phyloP scores from a whole-genome alignment of 2,888 invertebrate genomes.

The Chirona hameri region DNA sequence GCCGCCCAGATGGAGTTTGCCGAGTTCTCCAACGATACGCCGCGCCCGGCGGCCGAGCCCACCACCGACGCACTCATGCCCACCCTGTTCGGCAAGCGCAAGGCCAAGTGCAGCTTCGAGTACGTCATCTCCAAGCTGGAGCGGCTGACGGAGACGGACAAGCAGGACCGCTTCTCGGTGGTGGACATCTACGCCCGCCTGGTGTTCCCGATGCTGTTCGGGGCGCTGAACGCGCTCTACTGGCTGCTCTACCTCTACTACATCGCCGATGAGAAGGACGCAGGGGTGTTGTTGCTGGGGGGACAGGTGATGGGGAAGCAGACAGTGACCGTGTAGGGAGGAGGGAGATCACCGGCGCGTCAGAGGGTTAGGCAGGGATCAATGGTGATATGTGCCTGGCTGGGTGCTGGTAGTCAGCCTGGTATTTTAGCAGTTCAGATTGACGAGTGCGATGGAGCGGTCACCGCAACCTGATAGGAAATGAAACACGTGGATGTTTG shows the following conservation, averaged over 20 bases:
- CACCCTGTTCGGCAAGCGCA: conserved; percentile 23
- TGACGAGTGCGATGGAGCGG: no score
- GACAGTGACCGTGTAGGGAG: no score
- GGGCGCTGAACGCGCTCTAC: conserved; percentile 37
- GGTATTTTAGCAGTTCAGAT: no score
- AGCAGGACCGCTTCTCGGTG: conserved; percentile 38
- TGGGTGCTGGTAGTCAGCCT: no score
- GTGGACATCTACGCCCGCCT: conserved; percentile 39
- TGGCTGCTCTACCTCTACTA: conserved; percentile 39
- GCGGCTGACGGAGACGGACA: conserved; percentile 37
- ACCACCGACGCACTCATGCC: conserved; percentile 37
- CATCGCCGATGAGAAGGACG: conserved; percentile 38
- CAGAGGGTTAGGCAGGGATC: no score
- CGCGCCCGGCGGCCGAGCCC: conserved; percentile 32
- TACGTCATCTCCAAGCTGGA: conserved; percentile 39
- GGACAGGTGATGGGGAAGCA: no score
- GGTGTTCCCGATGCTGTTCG: conserved; percentile 38
- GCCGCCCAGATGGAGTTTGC: conserved; percentile 33
- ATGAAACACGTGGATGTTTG: no score
- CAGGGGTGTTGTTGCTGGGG: not conserved
- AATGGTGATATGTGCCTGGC: no score
- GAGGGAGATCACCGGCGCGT: no score
- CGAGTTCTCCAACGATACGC: conserved; percentile 30
- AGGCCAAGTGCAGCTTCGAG: conserved; percentile 1
- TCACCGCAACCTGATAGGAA: no score